Base-by-base conservation (phyloP, 2,797 vertebrate genomes). In the Acanthis flammea region DNA sequence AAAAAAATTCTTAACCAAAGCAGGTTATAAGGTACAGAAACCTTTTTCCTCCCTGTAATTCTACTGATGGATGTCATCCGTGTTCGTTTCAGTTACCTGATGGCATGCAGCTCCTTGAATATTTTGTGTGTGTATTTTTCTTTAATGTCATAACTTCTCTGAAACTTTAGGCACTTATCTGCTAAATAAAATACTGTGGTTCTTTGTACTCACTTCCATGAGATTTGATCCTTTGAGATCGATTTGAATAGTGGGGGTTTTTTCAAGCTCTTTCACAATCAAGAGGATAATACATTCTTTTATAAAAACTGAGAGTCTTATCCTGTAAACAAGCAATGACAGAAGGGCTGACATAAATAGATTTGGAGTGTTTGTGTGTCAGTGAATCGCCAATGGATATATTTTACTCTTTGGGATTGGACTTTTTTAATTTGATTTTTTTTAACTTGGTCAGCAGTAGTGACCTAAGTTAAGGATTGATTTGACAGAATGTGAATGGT, bases 21-120 rank as follows among this genome's bases (percentile, higher is more conserved):
- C 31, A 62, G 17, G 8, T 76, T 76, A 8, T 33, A 62, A 17
- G 33, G 7, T 37, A 41, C 21, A 55, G 58, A 73, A 51, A 8
- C 11, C 7, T 28, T 78, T 75, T 25, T 47, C 16, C 39, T 66
- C 19, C 62, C 28, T 33, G 7, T 50, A 14, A 51, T 88, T 62
- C 44, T 60, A 11, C 28, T 12, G 16, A 0, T 55, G 15, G 44
- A 16, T 39, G 7, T 44, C 2, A 0, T 51, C 35, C 1, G 1
- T 67, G 41, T 70, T 48, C 0, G 0, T 9, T 39, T 77, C 33
- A 50, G 53, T 71, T 37, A 24, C 50, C 57, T 39, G 27, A 25
- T 19, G 55, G 57, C 37, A 65, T 35, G 6, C 42, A 79, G 23
- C 13, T 76, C 63, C 44, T 62, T 55, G 12, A 50, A 8, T 81